A percentile compares a stretch with the other conserved stretches of the same genome.
These are phyloP conservation scores for Arion vulgaris DNA, from an alignment of 1,140 invertebrate genomes.

Conservation along the genomic window DNA sequence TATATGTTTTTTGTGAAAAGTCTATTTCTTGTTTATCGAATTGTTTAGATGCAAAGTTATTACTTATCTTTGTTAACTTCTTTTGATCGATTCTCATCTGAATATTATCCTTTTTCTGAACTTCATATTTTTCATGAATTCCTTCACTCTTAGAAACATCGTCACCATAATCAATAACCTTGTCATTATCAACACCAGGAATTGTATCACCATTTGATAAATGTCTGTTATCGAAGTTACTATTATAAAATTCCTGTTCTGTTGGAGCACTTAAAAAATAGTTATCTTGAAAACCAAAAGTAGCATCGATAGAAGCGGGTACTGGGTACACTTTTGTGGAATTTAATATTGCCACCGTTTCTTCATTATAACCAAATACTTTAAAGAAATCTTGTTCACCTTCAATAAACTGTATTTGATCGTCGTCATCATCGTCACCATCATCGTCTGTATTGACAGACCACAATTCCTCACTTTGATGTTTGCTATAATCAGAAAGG, in stretches of 20 bases:
- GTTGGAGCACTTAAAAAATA: not conserved
- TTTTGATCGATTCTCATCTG: not conserved
- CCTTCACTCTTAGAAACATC: not conserved
- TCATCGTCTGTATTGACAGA: not conserved
- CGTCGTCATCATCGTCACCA: not conserved
- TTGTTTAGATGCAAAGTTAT: not conserved
- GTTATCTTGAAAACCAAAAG: not conserved
- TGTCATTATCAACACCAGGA: not conserved
- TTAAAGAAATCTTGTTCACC: conserved; percentile 25
- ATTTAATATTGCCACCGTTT: conserved; percentile 10
- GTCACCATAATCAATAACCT: not conserved
- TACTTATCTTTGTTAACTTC: not conserved
- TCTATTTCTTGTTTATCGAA: not conserved
- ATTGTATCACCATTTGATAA: not conserved
- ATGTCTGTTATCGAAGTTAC: not conserved
- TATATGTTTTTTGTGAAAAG: not conserved
- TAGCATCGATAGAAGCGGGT: not conserved
- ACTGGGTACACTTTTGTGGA: conserved; percentile 19
- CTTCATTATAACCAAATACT: conserved; percentile 23
- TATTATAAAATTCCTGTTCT: not conserved
- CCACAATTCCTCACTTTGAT: conserved; percentile 3
- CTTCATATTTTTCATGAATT: not conserved
- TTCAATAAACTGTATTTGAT: conserved; percentile 26
- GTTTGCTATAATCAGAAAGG: not conserved
- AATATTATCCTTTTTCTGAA: not conserved